These are phyloP conservation scores for Sylvia atricapilla DNA, from an alignment of 2,113 vertebrate genomes.

Conservation along the genomic window DNA sequence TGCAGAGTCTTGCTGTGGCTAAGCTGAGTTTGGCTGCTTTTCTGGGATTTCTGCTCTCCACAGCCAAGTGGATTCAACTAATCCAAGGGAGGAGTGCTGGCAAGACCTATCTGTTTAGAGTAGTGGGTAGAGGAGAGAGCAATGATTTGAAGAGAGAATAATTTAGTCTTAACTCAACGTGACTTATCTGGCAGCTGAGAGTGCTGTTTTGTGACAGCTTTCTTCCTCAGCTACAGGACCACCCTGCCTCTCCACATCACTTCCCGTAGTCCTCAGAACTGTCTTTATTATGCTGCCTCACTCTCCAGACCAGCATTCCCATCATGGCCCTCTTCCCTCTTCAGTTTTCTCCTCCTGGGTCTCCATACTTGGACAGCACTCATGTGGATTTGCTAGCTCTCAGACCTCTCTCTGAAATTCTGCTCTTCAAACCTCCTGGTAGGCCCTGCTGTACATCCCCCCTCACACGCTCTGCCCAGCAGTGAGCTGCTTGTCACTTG, in stretches of 20 bases:
- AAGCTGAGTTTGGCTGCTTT: background rate
- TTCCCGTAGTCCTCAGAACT: background rate
- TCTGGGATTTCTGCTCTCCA: background rate
- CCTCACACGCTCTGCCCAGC: background rate
- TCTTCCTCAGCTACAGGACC: background rate
- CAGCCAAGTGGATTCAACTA: constrained; percentile 3
- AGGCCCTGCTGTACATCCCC: background rate
- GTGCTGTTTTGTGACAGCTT: constrained; percentile 2
- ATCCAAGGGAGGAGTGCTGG: constrained; percentile 21
- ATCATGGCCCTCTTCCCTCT: background rate
- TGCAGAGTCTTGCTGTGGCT: background rate
- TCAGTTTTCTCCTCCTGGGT: background rate
- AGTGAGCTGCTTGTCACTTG: background rate
- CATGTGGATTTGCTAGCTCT: background rate
- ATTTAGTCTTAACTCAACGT: background rate
- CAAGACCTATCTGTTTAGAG: background rate
- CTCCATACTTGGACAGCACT: background rate
- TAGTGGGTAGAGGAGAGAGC: background rate
- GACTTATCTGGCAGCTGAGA: constrained; percentile 7
- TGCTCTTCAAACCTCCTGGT: background rate
- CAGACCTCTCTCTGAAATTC: background rate
- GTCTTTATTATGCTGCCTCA: background rate
- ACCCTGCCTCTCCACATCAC: background rate
- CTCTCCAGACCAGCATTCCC: background rate
- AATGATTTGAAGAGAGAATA: background rate